A percentile compares a stretch with the other conserved stretches of the same genome.
Conservation (phyloP, 2,888 invertebrate genomes). For the Eupithecia exiguata region DNA sequence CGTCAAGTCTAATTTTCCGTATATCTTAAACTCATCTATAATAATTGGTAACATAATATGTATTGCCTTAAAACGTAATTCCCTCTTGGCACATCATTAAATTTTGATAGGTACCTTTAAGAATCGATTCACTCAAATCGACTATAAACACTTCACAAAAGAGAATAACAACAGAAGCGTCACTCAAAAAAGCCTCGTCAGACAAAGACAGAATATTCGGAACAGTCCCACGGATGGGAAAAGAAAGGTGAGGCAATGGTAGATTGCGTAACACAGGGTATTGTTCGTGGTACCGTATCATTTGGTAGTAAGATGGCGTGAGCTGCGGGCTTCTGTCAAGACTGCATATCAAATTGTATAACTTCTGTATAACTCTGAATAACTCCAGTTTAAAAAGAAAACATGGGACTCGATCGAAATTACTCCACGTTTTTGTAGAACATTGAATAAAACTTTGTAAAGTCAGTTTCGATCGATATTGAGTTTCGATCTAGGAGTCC, state of each 20-base stretch:
- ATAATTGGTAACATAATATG: too few species aligned
- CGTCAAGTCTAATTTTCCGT: neutral
- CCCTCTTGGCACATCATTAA: neutral
- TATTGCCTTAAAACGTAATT: neutral
- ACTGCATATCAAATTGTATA: constrained; percentile 13
- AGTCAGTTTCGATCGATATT: neutral
- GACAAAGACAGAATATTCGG: neutral
- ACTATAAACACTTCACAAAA: neutral
- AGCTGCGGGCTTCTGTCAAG: constrained; percentile 6
- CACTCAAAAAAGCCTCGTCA: neutral
- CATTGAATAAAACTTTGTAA: neutral
- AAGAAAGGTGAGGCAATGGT: neutral
- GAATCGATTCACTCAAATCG: neutral
- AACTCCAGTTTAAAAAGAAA: neutral
- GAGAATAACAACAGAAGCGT: neutral
- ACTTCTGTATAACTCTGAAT: constrained; percentile 7
- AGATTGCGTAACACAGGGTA: constrained; percentile 10
- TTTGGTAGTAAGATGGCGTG: constrained; percentile 18
- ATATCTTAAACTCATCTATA: too few species aligned
- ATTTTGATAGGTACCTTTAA: neutral
- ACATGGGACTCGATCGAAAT: neutral
- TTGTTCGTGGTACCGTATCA: constrained; percentile 10
- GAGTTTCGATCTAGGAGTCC: too few species aligned
- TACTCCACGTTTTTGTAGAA: neutral
- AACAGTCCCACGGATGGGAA: constrained; percentile 4